phyloP scores from a whole-genome alignment of 2,888 invertebrate genomes.

The Diadromus collaris region DNA sequence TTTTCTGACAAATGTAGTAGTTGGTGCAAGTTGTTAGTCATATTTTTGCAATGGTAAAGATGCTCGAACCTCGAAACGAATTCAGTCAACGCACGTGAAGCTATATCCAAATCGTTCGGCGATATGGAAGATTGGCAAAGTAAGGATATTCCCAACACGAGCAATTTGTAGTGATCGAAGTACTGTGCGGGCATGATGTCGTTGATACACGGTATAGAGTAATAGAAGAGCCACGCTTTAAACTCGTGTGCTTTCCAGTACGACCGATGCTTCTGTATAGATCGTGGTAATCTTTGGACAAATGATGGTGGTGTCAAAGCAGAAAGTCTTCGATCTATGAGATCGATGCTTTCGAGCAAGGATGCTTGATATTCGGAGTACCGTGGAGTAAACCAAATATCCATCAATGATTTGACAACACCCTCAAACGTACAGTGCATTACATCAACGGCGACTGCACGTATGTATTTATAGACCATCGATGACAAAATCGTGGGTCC shows the following conservation, averaged over 20 bases:
- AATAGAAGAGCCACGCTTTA: not conserved
- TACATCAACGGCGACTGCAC: not conserved
- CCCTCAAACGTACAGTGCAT: slow-evolving; percentile 1
- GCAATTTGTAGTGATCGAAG: slow-evolving; percentile 32
- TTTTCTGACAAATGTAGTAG: not conserved
- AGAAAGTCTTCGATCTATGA: slow-evolving; percentile 25
- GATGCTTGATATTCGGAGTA: not conserved
- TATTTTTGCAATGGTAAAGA: not conserved
- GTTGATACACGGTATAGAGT: slow-evolving; percentile 10
- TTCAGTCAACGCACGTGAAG: not conserved
- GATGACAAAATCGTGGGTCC: not conserved
- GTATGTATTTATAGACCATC: not conserved
- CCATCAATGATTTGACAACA: not conserved
- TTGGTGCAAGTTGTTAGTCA: not conserved
- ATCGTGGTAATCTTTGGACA: slow-evolving; percentile 1
- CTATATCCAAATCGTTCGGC: not conserved
- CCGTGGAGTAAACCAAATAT: not conserved
- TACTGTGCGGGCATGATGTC: slow-evolving; percentile 14
- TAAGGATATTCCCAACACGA: slow-evolving; percentile 18
- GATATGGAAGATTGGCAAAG: not conserved
- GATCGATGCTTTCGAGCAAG: not conserved
- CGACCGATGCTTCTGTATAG: not conserved
- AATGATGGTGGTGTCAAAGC: slow-evolving; percentile 29
- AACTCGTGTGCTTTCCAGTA: slow-evolving; percentile 31
- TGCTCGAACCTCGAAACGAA: not conserved